Conservation (phyloP, 2,888 invertebrate genomes). For the Metalampra italica region DNA sequence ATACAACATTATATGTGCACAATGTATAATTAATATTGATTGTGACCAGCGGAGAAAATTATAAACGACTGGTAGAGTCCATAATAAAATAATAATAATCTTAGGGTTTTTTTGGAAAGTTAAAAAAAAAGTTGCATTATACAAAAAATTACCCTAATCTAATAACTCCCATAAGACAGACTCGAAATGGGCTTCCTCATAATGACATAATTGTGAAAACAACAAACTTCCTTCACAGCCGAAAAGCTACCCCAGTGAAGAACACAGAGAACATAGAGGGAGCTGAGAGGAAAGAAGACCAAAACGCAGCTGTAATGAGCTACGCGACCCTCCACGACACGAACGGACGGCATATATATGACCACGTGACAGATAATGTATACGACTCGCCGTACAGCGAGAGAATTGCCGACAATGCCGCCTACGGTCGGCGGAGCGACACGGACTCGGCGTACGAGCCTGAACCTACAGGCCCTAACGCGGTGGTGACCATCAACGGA, state of each 20-base stretch:
- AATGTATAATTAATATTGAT: no score
- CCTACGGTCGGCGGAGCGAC: constrained; percentile 65
- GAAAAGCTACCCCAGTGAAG: constrained; percentile 91
- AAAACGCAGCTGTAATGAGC: constrained; percentile 93
- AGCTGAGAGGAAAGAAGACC: constrained; percentile 90
- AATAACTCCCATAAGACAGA: no score
- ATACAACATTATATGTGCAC: no score
- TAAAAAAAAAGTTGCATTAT: no score
- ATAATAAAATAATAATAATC: no score
- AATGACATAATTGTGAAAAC: background rate
- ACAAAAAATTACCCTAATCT: no score
- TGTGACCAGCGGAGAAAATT: no score
- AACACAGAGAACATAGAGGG: constrained; percentile 93
- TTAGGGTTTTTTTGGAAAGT: no score
- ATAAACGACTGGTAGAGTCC: no score
- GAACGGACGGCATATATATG: constrained; percentile 75
- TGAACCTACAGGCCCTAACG: constrained; percentile 80
- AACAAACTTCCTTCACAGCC: constrained; percentile 64
- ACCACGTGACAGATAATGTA: constrained; percentile 81
- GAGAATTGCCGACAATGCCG: constrained; percentile 65
- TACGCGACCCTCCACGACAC: constrained; percentile 89
- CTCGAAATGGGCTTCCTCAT: no score
- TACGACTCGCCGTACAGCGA: constrained; percentile 88
- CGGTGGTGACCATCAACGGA: constrained; percentile 91
- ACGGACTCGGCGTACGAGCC: constrained; percentile 80